Percentiles rank a stretch among this genome's conserved stretches.
phyloP scores from a whole-genome alignment of 92 coral and sea anemone species.

The Zoanthus sansibaricus region DNA sequence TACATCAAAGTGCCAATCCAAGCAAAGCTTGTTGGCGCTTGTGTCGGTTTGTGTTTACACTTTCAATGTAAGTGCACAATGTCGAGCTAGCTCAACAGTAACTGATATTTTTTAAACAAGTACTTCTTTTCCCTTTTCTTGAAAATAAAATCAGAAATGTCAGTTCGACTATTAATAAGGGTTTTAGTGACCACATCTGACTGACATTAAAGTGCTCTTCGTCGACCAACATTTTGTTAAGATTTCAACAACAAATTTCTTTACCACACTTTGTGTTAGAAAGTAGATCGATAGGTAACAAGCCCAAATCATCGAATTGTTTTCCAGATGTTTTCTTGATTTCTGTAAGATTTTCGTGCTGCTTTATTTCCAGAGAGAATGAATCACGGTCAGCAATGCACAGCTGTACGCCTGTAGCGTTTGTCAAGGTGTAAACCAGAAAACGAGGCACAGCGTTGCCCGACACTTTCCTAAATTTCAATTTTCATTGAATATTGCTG shows the following conservation, averaged over 20 bases:
- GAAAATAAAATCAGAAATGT: no score
- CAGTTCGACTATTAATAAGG: not conserved
- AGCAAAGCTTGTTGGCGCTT: not conserved
- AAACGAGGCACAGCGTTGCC: not conserved
- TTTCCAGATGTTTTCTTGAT: not conserved
- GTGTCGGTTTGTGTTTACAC: not conserved
- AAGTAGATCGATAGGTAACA: constrained; percentile 27
- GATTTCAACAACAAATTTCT: not conserved
- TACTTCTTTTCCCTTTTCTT: no score
- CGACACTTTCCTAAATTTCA: not conserved
- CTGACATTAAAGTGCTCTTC: not conserved
- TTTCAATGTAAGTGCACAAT: not conserved
- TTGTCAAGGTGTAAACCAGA: not conserved
- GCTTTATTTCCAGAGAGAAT: constrained; percentile 27
- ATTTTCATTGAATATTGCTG: constrained; percentile 10
- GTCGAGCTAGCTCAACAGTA: not conserved
- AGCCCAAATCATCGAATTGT: constrained; percentile 39
- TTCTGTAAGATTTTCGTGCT: constrained; percentile 1
- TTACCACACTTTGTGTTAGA: constrained; percentile 41
- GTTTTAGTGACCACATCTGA: not conserved
- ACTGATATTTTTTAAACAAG: no score
- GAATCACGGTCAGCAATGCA: not conserved
- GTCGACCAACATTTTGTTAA: not conserved
- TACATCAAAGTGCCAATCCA: not conserved
- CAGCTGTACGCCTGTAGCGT: not conserved